Conservation (phyloP, 2,113 vertebrate species). For the Sphaerodactylus townsendi region DNA sequence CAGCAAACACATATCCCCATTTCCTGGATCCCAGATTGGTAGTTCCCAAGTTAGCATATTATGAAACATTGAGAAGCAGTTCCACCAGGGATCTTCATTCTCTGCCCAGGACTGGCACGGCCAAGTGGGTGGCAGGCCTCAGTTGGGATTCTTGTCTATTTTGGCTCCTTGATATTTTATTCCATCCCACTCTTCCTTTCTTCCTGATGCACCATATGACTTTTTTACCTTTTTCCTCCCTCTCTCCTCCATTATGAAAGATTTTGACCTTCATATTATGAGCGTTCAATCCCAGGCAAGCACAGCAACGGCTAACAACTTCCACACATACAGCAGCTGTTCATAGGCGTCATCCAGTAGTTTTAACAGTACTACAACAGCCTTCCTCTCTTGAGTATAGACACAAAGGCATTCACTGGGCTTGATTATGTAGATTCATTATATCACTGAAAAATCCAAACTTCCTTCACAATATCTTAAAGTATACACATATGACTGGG, state of each 20-base stretch:
- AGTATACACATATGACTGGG: not conserved
- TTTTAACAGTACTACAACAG: not conserved
- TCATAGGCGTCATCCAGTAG: not conserved
- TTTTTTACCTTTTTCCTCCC: too few species aligned
- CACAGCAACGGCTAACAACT: not conserved
- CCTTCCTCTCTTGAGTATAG: not conserved
- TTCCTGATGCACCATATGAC: too few species aligned
- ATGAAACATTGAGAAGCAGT: too few species aligned
- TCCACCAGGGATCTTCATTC: too few species aligned
- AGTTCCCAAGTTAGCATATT: too few species aligned
- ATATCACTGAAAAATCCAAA: not conserved
- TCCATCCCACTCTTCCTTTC: not conserved
- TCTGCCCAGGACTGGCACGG: too few species aligned
- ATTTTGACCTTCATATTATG: not conserved
- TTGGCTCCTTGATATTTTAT: not conserved
- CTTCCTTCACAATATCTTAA: not conserved
- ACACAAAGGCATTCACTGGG: not conserved
- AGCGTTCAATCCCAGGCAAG: not conserved
- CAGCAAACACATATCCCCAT: too few species aligned
- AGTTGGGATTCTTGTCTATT: not conserved
- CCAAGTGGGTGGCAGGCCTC: not conserved
- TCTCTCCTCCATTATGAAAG: too few species aligned
- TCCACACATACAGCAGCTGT: not conserved
- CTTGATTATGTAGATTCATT: not conserved
- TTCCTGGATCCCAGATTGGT: too few species aligned